Percentiles rank a stretch among this genome's conserved stretches.
Conservation (phyloP, 2,113 vertebrate genomes). For the Myotis brandtii region DNA sequence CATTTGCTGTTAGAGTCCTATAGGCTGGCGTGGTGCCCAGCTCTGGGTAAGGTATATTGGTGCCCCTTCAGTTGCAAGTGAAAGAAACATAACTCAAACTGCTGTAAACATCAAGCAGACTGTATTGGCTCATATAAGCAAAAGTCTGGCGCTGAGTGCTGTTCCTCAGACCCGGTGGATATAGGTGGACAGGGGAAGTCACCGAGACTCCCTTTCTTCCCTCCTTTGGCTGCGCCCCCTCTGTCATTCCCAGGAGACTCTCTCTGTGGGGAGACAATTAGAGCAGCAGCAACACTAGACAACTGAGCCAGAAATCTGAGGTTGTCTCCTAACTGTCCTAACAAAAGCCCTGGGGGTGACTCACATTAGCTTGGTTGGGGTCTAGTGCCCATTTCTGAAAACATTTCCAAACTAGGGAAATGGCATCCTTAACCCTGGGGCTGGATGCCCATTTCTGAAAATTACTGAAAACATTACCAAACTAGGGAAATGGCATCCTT, state of each 20-base stretch:
- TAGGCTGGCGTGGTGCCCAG: not conserved
- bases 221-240: not conserved
- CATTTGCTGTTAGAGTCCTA: not conserved
- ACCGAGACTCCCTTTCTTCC: not conserved
- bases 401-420: not conserved
- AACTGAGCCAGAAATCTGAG: conserved; percentile 53
- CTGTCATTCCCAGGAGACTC: conserved; percentile 19
- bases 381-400: conserved; percentile 60
- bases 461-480: not conserved
- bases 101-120: not conserved
- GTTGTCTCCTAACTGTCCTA: conserved; percentile 50
- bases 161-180: not conserved
- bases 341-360: conserved; percentile 27
- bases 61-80: not conserved
- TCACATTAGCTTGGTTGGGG: conserved; percentile 62
- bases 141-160: not conserved
- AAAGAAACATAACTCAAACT: not conserved
- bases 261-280: conserved; percentile 65
- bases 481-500: not conserved
- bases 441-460: conserved; percentile 47
- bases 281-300: conserved; percentile 35
- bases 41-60: not conserved
- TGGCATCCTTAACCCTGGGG: not conserved
- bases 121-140: not conserved
- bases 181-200: conserved; percentile 19